A percentile compares a stretch with the other conserved stretches of the same genome.
These are phyloP conservation scores for Halictus quadricinctus DNA, from an alignment of 2,888 invertebrate species.

Conservation along the genomic window DNA sequence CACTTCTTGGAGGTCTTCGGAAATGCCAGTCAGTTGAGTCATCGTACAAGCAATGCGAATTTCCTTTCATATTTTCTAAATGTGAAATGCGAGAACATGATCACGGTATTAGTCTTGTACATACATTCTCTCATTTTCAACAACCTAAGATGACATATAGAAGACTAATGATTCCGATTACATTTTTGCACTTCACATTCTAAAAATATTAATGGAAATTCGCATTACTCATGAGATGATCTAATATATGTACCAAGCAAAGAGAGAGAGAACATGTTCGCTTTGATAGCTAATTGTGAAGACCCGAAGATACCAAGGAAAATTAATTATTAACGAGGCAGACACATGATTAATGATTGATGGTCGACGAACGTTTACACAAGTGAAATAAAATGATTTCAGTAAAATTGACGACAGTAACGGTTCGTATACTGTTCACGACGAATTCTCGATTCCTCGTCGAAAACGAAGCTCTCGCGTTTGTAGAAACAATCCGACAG, in stretches of 20 bases:
- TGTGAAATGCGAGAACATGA: too few relatives aligned
- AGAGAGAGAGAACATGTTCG: too few relatives aligned
- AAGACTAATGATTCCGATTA: neutral
- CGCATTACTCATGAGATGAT: neutral
- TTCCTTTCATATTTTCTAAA: neutral
- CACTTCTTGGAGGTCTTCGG: neutral
- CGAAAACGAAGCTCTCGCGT: neutral
- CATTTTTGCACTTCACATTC: neutral
- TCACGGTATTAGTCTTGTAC: neutral
- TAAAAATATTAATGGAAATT: neutral
- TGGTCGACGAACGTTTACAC: too few relatives aligned
- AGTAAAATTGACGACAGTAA: neutral
- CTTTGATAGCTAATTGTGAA: neutral
- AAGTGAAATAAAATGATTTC: too few relatives aligned
- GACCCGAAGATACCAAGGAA: neutral
- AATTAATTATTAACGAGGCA: neutral
- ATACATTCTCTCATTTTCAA: neutral
- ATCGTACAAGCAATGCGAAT: neutral
- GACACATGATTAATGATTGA: too few relatives aligned
- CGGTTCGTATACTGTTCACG: too few relatives aligned
- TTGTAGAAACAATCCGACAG: neutral
- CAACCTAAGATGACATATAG: neutral
- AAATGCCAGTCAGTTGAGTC: neutral
- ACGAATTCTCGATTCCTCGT: neutral
- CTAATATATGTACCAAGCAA: too few relatives aligned